A percentile compares a stretch with the other conserved stretches of the same genome.
These are phyloP conservation scores for Astropecten irregularis DNA, from an alignment of 53 echinoderm and acorn worm genomes.

Conservation along the genomic window DNA sequence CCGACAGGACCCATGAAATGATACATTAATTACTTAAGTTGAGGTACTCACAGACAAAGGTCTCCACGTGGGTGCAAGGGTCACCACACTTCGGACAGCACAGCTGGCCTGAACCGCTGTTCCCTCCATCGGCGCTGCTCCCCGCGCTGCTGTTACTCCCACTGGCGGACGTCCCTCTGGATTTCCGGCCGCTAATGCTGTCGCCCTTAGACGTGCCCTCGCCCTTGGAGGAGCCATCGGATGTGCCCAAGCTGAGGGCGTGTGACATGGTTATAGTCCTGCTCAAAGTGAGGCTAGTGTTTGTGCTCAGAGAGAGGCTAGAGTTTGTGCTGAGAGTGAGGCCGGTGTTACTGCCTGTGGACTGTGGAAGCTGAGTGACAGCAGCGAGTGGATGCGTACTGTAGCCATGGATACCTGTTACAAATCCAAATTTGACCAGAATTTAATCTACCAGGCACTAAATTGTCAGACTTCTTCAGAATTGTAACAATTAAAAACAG, in stretches of 20 bases:
- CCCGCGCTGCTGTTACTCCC: conserved; percentile 52
- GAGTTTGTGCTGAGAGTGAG: conserved; percentile 32
- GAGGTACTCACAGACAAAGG: conserved; percentile 95
- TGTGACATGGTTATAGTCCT: not conserved
- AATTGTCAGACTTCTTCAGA: too few species aligned
- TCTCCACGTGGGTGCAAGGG: conserved; percentile 97
- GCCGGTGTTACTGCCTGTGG: not conserved
- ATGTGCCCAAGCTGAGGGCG: not conserved
- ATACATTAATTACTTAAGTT: too few species aligned
- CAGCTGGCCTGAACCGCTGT: conserved; percentile 77
- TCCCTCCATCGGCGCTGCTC: conserved; percentile 44
- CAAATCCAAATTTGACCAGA: not conserved
- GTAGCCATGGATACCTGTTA: conserved; percentile 50
- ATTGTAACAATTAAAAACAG: too few species aligned
- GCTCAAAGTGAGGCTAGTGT: conserved; percentile 5
- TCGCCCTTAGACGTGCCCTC: not conserved
- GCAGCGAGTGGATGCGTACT: conserved; percentile 18
- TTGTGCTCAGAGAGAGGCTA: not conserved
- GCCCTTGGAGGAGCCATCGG: conserved; percentile 23
- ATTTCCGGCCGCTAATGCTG: conserved; percentile 18
- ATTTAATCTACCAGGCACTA: too few species aligned
- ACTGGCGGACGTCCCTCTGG: conserved; percentile 33
- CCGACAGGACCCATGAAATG: not conserved
- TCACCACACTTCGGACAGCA: conserved; percentile 97
- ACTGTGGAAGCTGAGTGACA: not conserved